These are phyloP conservation scores for Mesoclemmys tuberculata DNA, from an alignment of 2,113 vertebrate species.

Conservation along the genomic window DNA sequence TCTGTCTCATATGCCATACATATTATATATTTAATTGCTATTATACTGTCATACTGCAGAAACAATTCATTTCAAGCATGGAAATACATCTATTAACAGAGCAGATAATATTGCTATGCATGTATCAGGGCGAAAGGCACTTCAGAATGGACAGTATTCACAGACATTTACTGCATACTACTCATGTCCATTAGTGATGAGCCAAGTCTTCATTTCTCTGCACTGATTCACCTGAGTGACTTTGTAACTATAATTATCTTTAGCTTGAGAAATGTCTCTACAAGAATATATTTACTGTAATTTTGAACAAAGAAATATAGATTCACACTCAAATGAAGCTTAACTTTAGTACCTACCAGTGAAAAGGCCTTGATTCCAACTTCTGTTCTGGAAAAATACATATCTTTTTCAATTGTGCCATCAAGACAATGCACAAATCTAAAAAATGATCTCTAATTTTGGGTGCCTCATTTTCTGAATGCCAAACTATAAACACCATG, in stretches of 20 bases:
- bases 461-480: not conserved
- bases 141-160: not conserved
- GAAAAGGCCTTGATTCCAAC: not conserved
- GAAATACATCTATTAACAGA: constrained; percentile 22
- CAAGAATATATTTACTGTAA: constrained; percentile 11
- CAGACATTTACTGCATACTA: not conserved
- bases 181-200: constrained; percentile 4
- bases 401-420: not conserved
- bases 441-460: not conserved
- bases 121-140: not conserved
- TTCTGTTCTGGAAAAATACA: not conserved
- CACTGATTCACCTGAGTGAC: constrained; percentile 41
- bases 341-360: not conserved
- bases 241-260: constrained; percentile 24
- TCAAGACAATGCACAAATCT: not conserved
- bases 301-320: constrained; percentile 34
- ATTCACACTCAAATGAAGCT: not conserved
- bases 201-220: not conserved
- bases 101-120: not conserved
- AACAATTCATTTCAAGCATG: constrained; percentile 62
- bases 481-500: not conserved
- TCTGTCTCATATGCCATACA: constrained; percentile 55
- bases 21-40: constrained; percentile 68
- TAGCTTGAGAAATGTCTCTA: not conserved
- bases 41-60: constrained; percentile 59